A percentile compares a stretch with the other conserved stretches of the same genome.
These are phyloP conservation scores for Jaculus jaculus DNA, from an alignment of 2,113 vertebrate species.

Conservation along the genomic window DNA sequence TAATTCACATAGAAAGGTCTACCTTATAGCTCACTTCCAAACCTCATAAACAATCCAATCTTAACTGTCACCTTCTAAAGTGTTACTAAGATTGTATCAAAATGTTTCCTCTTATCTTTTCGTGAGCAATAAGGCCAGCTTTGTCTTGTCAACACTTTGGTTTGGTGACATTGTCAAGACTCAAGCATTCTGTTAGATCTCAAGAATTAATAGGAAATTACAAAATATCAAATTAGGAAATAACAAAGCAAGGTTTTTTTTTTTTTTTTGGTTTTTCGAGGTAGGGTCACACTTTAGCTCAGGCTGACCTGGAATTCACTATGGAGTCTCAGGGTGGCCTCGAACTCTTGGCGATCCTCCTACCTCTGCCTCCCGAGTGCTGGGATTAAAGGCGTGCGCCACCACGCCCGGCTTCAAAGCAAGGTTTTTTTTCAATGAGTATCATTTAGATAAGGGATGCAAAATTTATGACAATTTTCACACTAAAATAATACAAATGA, in stretches of 20 bases:
- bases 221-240: slow-evolving; percentile 24
- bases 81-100: not conserved
- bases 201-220: not conserved
- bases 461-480: not conserved
- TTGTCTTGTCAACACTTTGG: not conserved
- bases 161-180: slow-evolving; percentile 29
- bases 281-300: too few relatives aligned
- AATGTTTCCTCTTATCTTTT: not conserved
- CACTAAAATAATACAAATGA: slow-evolving; percentile 1
- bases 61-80: not conserved
- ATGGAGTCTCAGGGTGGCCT: too few relatives aligned
- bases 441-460: not conserved
- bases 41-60: not conserved
- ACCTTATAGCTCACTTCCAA: not conserved
- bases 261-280: too few relatives aligned
- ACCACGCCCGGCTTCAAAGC: too few relatives aligned
- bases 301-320: too few relatives aligned
- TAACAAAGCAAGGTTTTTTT: not conserved
- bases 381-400: too few relatives aligned
- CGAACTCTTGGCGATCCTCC: too few relatives aligned
- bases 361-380: too few relatives aligned
- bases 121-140: not conserved
- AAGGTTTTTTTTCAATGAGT: not conserved
- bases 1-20: not conserved
- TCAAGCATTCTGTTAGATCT: not conserved